Evolutionary conservation across 2,797 vertebrate species (phyloP).

Genomic region (Remorina albescens): DNA sequence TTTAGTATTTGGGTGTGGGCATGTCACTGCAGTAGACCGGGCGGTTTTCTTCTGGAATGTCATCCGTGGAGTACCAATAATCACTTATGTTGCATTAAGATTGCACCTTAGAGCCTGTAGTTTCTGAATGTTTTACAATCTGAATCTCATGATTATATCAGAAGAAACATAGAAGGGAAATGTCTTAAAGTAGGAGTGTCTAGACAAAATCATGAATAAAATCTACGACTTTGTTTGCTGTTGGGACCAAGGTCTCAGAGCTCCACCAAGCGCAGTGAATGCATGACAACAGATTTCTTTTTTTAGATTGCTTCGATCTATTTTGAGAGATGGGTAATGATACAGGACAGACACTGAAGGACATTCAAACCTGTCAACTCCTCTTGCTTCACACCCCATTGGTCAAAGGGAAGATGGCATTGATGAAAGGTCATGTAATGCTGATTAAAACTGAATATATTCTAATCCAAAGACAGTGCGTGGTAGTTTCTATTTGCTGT

Average conservation of each 20-base stretch:
- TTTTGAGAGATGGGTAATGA: constrained; percentile 78
- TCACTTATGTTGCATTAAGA: background rate
- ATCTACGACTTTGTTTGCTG: constrained; percentile 11
- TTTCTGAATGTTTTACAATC: background rate
- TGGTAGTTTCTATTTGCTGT: constrained; percentile 42
- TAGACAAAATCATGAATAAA: constrained; percentile 11
- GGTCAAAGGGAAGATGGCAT: constrained; percentile 62
- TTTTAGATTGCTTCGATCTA: constrained; percentile 72
- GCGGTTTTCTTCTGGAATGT: background rate
- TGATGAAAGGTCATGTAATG: constrained; percentile 69
- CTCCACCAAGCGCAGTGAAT: constrained; percentile 42
- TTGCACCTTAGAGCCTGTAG: background rate
- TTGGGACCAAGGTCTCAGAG: constrained; percentile 46
- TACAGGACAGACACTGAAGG: constrained; percentile 77
- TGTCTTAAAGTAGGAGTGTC: background rate
- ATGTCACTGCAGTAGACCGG: background rate
- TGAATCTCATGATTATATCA: background rate
- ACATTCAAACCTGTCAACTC: constrained; percentile 75
- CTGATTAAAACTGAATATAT: constrained; percentile 69
- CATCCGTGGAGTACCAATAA: background rate
- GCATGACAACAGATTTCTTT: constrained; percentile 71
- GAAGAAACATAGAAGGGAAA: background rate
- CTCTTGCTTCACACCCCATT: constrained; percentile 71
- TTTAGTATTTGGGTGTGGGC: background rate
- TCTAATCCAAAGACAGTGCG: constrained; percentile 31